Evolutionary conservation across 30 jellyfish, hydroid and myxozoan species (phyloP).

Genomic region (Clytia hemisphaerica): DNA sequence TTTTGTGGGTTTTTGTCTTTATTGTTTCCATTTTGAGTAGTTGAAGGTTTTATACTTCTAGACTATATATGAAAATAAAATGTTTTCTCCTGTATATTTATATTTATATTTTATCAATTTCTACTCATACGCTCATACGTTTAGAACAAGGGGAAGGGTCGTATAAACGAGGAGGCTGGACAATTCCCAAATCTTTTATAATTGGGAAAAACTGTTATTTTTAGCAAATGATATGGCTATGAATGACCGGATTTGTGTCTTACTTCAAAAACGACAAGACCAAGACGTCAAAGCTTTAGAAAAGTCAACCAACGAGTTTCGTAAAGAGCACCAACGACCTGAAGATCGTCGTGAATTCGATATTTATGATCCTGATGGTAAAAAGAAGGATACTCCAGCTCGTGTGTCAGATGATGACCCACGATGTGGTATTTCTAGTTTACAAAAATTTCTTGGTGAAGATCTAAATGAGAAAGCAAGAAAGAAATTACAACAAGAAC

Average conservation of each 20-base stretch:
- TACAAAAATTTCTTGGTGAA: constrained; percentile 85
- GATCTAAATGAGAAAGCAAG: constrained; percentile 72
- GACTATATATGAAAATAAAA: no score
- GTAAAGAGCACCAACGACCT: constrained; percentile 53
- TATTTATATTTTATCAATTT: not conserved
- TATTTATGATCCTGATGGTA: constrained; percentile 80
- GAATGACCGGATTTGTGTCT: constrained; percentile 55
- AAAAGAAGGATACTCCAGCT: constrained; percentile 77
- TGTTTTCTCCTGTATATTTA: no score
- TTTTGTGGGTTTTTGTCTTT: no score
- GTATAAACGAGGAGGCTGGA: not conserved
- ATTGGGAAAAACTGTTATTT: not conserved
- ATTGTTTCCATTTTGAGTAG: no score
- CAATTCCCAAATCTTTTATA: not conserved
- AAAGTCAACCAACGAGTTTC: constrained; percentile 52
- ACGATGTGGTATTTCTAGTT: constrained; percentile 82
- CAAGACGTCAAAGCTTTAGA: constrained; percentile 59
- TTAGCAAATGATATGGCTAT: constrained; percentile 66
- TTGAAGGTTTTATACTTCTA: no score
- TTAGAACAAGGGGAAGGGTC: not conserved
- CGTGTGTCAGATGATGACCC: constrained; percentile 91
- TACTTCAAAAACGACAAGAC: constrained; percentile 78
- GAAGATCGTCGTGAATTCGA: constrained; percentile 84
- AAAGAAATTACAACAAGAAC: constrained; percentile 77
- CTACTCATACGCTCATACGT: not conserved